phyloP scores from a whole-genome alignment of 2,113 vertebrate genomes.

The Oncorhynchus keta region DNA sequence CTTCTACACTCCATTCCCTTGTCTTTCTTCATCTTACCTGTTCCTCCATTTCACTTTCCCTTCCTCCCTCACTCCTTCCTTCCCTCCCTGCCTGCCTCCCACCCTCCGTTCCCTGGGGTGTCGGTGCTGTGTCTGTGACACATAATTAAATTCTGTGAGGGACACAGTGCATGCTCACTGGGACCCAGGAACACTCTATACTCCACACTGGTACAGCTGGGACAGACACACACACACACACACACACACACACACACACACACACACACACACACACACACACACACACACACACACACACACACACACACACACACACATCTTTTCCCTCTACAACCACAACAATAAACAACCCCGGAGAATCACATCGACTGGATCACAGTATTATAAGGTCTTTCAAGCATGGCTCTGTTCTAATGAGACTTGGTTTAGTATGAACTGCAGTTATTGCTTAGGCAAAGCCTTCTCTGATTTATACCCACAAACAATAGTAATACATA shows the following conservation, averaged over 20 bases:
- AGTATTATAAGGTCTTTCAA: no score
- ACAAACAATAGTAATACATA: no score
- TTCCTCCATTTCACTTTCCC: not conserved
- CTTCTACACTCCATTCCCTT: not conserved
- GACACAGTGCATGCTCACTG: conserved; percentile 27
- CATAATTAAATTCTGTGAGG: conserved; percentile 55
- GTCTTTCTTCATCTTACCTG: not conserved
- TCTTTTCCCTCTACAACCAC: not conserved
- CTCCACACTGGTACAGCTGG: conserved; percentile 19
- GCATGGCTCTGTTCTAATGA: no score
- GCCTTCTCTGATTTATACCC: no score
- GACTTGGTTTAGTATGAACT: no score
- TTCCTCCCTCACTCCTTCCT: conserved; percentile 8
- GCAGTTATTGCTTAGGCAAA: no score
- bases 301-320: not conserved
- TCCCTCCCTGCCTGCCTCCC: conserved; percentile 13
- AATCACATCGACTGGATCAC: not conserved
- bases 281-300: no score
- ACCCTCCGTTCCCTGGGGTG: conserved; percentile 30
- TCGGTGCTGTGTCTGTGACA: conserved; percentile 39
- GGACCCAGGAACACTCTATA: conserved; percentile 6
- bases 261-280: no score
- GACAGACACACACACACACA: conserved; percentile 3
- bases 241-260: no score
- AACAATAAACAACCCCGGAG: conserved; percentile 18